Evolutionary conservation across 2,888 invertebrate genomes (phyloP), one percentile per base, ranked within the genome.

Genomic region (Drosophila fungiperda): DNA sequence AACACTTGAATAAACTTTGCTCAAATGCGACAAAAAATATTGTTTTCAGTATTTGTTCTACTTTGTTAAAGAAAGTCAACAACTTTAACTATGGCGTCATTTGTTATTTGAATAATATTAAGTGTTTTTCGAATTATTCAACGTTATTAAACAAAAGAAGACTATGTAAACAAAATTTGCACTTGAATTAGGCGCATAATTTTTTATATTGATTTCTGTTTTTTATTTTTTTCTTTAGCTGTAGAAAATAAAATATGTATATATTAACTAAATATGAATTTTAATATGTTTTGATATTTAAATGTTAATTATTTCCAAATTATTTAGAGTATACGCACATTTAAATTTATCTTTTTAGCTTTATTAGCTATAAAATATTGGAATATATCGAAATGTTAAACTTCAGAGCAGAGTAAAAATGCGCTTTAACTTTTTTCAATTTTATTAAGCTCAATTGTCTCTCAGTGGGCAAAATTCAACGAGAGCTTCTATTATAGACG

Each of bases 1-100:
- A 62, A 60, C 76, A 77, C 55, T 68, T 77, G 68, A 49, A 15
- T 35, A 78, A 73, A 78, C 36, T 59, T 57, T 60, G 23, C 20
- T 38, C 26, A 17, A 36, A 26, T 54, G 54, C 54, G 23, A 17
- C 26, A 54, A 32, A 55, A 49, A 62, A 73, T 67, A 68, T 61
- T 64, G 52, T 64, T 76, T 45, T n/a, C 4, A 26, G 40, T 45
- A 23, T 33, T 58, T 40, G 26, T 12, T 7, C 20, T 33, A 11
- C 26, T 78, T 52, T 61, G 26, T 48, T 58, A 32, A 17, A 32
- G 52, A 60, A 73, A 65, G 32, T n/a, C 50, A 17, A 45, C 15
- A 53, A 50, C 5, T 52, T 32, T 42, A 49, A 38, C 9, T 32
- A 5, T 42, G 40, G 48, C 35, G 50, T 33, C 52, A 68, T 58